Base-by-base conservation (phyloP, 2,888 invertebrate species). In the Steromphala cineraria region DNA sequence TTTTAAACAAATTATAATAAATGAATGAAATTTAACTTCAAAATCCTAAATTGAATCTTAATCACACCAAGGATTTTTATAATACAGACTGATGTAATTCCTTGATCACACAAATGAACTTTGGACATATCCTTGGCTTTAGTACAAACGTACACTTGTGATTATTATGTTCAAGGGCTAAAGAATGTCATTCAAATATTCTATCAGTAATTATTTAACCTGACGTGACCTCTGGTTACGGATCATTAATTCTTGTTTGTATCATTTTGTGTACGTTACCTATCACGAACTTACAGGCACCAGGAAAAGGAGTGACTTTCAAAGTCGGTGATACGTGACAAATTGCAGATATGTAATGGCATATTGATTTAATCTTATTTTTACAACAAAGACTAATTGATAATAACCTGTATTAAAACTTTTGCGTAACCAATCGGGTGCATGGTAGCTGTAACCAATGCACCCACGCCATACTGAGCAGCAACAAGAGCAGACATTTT, bases 351-450 rank as follows among this genome's bases (percentile, higher is more conserved):
- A 62, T 8, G 17, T 24, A 3, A 15, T 24, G 4, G 10, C 24
- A 62, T 15, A 19, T 62, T 62, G 62, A 24, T 15, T 28, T 62
- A 62, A 62, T 10, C 5, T 21, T 24, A 13, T 46, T 62, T 3
- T 5, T 62, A 4, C 24, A 62, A n/a, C 1, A 13, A 13, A 28
- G 10, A 19, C 24, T 24, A 21, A 62, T 10, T 13, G 2, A 28
- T 24, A n/a, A 19, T 77, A 80, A 89, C 89, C 87, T 91, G 91
- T 75, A 90, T 89, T 17, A 91, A 80, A n/a, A 89, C 88, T 87
- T 90, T 91, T 2, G 91, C 88, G 85, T 90, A 90, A 15, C 90
- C 90, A 46, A 89, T 78, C 8, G 91, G 91, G 71, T 91, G 90
- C 81, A 90, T 85, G 21, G 87, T 55, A 36, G 88, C 85, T 13